phyloP scores from a whole-genome alignment of 1,140 invertebrate species.

The Polypedilum pembai region DNA sequence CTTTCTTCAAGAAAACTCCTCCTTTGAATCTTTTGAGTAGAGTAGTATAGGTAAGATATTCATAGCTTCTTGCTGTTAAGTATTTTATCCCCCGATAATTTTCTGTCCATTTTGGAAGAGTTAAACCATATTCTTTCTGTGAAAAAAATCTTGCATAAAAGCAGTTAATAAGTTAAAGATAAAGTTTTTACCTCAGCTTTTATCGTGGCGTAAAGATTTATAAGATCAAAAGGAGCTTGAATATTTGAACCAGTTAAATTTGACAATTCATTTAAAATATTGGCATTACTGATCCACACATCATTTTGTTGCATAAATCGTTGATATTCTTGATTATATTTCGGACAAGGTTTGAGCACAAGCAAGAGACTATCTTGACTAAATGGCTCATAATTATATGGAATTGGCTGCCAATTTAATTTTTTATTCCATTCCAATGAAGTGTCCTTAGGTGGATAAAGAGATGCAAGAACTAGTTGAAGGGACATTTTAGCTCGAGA shows the following conservation, averaged over 20 bases:
- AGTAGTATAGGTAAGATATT: constrained; percentile 53
- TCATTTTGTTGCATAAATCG: constrained; percentile 45
- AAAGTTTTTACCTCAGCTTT: constrained; percentile 60
- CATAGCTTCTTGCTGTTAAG: constrained; percentile 51
- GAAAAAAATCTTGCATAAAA: no score
- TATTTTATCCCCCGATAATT: no score
- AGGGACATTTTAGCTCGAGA: constrained; percentile 70
- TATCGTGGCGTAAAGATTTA: constrained; percentile 55
- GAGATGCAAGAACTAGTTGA: no score
- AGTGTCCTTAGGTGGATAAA: no score
- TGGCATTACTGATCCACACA: constrained; percentile 45
- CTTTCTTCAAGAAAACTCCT: constrained; percentile 53
- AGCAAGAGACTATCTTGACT: constrained; percentile 55
- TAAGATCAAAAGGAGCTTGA: constrained; percentile 54
- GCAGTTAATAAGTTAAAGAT: no score
- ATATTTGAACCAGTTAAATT: constrained; percentile 50
- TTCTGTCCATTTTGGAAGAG: constrained; percentile 54
- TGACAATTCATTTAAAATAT: constrained; percentile 50
- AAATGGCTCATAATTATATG: constrained; percentile 70
- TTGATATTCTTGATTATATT: constrained; percentile 50
- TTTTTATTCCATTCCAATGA: constrained; percentile 56
- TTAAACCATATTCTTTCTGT: no score
- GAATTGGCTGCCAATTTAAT: constrained; percentile 66
- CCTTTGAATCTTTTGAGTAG: constrained; percentile 56
- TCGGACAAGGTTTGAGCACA: constrained; percentile 50